Evolutionary conservation across 2,113 vertebrate species (phyloP), one percentile per base, ranked within the genome.

Genomic region (Pristiophorus japonicus): DNA sequence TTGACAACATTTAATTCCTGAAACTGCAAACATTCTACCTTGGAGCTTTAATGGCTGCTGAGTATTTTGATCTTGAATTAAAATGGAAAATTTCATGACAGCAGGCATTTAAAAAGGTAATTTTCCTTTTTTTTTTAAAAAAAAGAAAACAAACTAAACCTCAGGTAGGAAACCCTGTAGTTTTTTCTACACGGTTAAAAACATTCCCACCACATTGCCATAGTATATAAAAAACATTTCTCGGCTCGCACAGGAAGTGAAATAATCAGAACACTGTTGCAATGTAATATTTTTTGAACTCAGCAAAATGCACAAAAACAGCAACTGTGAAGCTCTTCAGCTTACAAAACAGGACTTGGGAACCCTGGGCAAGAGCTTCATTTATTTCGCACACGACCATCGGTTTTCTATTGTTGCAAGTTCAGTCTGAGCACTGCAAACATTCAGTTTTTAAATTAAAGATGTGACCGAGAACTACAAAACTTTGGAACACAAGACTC

Each of bases 251-350:
- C 70, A 73, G 70, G 70, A 73, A 73, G 30, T 7, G 30, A 73
- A 34, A 73, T 34, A 73, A n/a, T 34, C n/a, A 78, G 73, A 34
- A n/a, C 11, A 75, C 34, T 34, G 59, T 59, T 22, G 4, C 63
- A n/a, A 73, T 73, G 70, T n/a, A 78, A 78, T n/a, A 59, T n/a
- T 67, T 78, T n/a, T 78, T 78, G 73, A 81, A 81, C 38, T 81
- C 16, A 18, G 78, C 3, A 42, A 42, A 81, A 45, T 84, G 42
- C 45, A 84, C 38, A 84, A 18, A 45, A 45, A 22, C 81, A 84
- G n/a, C 12, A 81, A 45, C 11, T 24, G 42, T 84, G 18, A 84
- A 84, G 81, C 34, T 34, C 34, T 84, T 84, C 81, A 84, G 45
- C 42, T n/a, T n/a, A n/a, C n/a, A n/a, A n/a, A n/a, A n/a, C n/a